phyloP scores from a whole-genome alignment of 2,113 vertebrate genomes.

The Empidonax traillii region DNA sequence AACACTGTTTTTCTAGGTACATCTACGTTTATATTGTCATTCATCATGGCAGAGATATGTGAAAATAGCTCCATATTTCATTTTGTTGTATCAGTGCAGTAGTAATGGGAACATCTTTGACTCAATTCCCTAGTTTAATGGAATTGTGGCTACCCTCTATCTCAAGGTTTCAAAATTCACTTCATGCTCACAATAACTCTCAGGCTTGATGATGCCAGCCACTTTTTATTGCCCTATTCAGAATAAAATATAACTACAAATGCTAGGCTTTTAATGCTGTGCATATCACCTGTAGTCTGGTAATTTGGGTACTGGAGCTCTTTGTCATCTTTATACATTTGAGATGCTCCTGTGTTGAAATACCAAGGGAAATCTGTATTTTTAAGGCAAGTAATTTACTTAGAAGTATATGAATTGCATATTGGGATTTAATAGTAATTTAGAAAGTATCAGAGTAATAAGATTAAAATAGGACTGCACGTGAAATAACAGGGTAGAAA shows the following conservation, averaged over 20 bases:
- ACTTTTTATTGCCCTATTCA: slow-evolving; percentile 70
- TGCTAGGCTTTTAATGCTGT: slow-evolving; percentile 54
- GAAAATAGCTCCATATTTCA: slow-evolving; percentile 41
- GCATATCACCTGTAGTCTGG: slow-evolving; percentile 57
- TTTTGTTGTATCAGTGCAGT: slow-evolving; percentile 35
- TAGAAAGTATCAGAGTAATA: slow-evolving; percentile 9
- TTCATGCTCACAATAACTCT: slow-evolving; percentile 68
- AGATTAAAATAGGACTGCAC: background rate
- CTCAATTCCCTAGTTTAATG: slow-evolving; percentile 61
- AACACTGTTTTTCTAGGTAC: background rate
- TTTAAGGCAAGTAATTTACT: slow-evolving; percentile 65
- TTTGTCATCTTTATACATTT: slow-evolving; percentile 67
- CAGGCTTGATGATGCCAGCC: slow-evolving; percentile 63
- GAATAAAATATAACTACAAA: slow-evolving; percentile 69
- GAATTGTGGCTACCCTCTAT: slow-evolving; percentile 52
- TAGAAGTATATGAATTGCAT: slow-evolving; percentile 49
- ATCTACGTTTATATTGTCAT: background rate
- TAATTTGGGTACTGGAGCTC: slow-evolving; percentile 53
- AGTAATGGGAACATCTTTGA: slow-evolving; percentile 55
- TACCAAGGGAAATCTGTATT: slow-evolving; percentile 65
- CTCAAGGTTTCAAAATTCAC: slow-evolving; percentile 68
- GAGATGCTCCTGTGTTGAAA: slow-evolving; percentile 40
- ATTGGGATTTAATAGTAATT: slow-evolving; percentile 49
- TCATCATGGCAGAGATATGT: slow-evolving; percentile 27
- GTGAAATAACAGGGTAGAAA: slow-evolving; percentile 4